A percentile compares a stretch with the other conserved stretches of the same genome.
Evolutionary conservation across 2,113 vertebrate genomes (phyloP).

Genomic region (Thryonomys swinderianus): DNA sequence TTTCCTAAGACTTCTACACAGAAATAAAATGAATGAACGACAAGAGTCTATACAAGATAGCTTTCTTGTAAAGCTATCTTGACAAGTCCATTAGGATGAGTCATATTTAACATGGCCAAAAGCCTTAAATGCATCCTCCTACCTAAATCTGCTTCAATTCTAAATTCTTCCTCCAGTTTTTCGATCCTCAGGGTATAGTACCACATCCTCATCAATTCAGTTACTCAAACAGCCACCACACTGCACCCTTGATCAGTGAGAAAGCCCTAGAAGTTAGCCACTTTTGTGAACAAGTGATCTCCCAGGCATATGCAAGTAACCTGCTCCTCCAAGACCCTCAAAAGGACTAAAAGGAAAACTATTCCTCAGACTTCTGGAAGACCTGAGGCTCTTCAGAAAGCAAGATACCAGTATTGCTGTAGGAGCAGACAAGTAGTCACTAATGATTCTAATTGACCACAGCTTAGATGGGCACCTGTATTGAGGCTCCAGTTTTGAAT

Average conservation of each 20-base stretch:
- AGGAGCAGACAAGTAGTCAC: background rate
- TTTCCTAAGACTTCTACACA: conserved; percentile 29
- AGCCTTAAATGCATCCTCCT: background rate
- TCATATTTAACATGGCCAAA: background rate
- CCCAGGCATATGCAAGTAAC: background rate
- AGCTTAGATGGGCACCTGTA: background rate
- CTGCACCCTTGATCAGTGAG: background rate
- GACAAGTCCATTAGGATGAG: background rate
- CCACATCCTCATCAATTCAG: background rate
- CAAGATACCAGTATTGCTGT: background rate
- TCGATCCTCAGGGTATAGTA: background rate
- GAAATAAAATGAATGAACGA: background rate
- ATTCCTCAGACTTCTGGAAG: background rate
- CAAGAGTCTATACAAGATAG: background rate
- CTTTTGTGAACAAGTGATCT: background rate
- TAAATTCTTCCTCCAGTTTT: background rate
- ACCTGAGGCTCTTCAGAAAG: background rate
- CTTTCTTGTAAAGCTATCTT: background rate
- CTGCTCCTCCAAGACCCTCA: background rate
- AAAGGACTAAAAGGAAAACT: background rate
- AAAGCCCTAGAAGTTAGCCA: background rate
- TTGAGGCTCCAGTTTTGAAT: background rate
- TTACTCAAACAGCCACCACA: background rate
- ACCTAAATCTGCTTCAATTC: background rate
- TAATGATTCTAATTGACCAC: background rate